Evolutionary conservation across 2,113 vertebrate genomes (phyloP).

Genomic region (Xenotilapia leptura): DNA sequence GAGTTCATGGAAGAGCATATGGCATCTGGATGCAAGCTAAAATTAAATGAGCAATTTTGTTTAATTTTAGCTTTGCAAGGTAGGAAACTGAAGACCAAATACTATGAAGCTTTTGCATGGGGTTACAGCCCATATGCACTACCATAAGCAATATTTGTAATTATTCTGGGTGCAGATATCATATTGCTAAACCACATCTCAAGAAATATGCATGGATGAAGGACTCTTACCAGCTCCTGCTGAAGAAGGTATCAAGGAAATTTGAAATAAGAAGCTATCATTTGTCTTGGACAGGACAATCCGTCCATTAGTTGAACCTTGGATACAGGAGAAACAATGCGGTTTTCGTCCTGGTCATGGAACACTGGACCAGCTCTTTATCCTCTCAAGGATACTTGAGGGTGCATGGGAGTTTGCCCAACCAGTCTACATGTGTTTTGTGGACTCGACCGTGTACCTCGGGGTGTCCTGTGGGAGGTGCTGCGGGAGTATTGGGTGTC

Average conservation of each 20-base stretch:
- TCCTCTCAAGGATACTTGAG: neutral
- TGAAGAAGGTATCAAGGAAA: neutral
- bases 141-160: neutral
- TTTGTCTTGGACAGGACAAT: neutral
- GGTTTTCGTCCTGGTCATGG: neutral
- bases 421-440: neutral
- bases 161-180: neutral
- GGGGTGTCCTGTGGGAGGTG: neutral
- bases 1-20: neutral
- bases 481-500: neutral
- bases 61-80: neutral
- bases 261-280: neutral
- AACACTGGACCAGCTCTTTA: neutral
- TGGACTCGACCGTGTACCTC: rapidly evolving
- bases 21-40: neutral
- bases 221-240: neutral
- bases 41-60: neutral
- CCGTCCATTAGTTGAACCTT: rapidly evolving
- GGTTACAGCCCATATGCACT: neutral
- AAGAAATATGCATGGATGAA: neutral
- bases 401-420: neutral
- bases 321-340: neutral
- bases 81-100: neutral
- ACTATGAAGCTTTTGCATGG: neutral
- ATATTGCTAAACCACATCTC: neutral